phyloP scores from a whole-genome alignment of 2,888 invertebrate species.

The Cancer borealis region DNA sequence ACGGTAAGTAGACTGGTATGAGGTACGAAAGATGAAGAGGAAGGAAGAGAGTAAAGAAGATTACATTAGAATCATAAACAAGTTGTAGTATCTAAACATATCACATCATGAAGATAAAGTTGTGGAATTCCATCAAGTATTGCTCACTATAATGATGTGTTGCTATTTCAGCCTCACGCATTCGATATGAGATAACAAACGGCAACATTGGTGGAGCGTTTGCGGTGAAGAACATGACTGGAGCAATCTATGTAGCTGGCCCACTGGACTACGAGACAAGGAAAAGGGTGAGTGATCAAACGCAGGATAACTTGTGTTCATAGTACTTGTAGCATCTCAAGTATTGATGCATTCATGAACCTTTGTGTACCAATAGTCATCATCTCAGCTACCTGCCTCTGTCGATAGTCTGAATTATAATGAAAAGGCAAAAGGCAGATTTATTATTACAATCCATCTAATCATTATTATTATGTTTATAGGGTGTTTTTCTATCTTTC shows the following conservation, averaged over 20 bases:
- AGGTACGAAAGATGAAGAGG: too few species aligned
- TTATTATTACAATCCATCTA: background rate
- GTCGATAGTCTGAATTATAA: background rate
- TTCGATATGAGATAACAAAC: constrained; percentile 99
- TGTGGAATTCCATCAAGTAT: background rate
- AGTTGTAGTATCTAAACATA: too few species aligned
- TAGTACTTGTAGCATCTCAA: background rate
- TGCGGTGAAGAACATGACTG: constrained; percentile 98
- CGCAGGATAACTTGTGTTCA: background rate
- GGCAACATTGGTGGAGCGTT: constrained; percentile 99
- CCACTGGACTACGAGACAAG: constrained; percentile 97
- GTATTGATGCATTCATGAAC: background rate
- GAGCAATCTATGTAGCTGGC: constrained; percentile 98
- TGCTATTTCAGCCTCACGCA: constrained; percentile 90
- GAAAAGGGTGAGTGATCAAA: constrained; percentile 90
- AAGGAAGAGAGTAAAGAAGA: too few species aligned
- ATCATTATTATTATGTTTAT: background rate
- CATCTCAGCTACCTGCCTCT: background rate
- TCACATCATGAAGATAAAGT: too few species aligned
- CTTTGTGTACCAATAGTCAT: background rate
- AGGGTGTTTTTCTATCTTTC: background rate
- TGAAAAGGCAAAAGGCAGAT: background rate
- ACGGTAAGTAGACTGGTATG: too few species aligned
- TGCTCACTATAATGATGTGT: constrained; percentile 69
- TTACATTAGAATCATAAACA: too few species aligned